phyloP scores from a whole-genome alignment of 1,140 invertebrate species.

The Cryptotermes secundus region DNA sequence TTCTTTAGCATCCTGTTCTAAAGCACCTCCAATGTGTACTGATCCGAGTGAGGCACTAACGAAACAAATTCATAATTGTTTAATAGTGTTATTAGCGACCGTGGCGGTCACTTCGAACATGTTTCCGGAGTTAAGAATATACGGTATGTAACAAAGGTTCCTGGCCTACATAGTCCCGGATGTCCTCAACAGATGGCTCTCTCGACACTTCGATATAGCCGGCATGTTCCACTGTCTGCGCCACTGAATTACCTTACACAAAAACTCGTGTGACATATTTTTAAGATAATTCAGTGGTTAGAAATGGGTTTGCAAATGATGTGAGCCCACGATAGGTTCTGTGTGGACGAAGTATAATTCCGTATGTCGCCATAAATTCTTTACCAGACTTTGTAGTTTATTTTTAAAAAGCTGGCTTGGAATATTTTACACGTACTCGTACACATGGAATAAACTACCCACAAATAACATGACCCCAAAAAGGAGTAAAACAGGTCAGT shows the following conservation, averaged over 20 bases:
- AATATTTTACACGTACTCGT: no score
- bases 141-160: background rate
- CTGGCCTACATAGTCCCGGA: background rate
- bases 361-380: background rate
- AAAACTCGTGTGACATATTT: background rate
- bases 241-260: background rate
- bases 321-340: background rate
- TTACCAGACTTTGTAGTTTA: no score
- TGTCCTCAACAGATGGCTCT: background rate
- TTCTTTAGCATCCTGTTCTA: no score
- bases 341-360: background rate
- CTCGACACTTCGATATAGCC: background rate
- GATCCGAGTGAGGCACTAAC: no score
- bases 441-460: no score
- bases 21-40: no score
- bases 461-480: no score
- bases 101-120: background rate
- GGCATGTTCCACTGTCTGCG: background rate
- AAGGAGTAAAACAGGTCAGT: no score
- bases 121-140: background rate
- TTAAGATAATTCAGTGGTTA: background rate
- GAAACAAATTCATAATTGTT: no score
- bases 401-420: no score
- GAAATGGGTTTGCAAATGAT: background rate
- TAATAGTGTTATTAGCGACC: no score